Conservation (phyloP, 2,797 vertebrate genomes). For the Buceros bicornis region DNA sequence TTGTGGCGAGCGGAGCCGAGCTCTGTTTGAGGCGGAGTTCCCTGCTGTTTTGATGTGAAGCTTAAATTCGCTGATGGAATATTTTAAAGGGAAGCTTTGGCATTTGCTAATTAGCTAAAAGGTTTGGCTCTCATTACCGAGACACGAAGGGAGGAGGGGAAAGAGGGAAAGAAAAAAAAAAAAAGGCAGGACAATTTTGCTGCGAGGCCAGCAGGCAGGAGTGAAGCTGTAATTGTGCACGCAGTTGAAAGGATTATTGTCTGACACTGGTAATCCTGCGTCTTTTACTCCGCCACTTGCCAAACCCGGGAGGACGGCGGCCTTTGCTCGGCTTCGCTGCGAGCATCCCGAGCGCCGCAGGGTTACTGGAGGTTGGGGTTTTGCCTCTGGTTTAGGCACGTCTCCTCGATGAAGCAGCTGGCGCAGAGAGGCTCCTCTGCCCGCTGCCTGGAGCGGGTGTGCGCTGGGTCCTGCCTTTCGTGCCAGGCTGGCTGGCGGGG, state of each 20-base stretch:
- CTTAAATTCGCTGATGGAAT: slow-evolving; percentile 4
- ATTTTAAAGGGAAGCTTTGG: slow-evolving; percentile 4
- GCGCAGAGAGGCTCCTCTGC: background rate
- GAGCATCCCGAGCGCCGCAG: background rate
- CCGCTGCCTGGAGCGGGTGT: background rate
- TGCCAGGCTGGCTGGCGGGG: background rate
- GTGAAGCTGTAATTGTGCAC: slow-evolving; percentile 23
- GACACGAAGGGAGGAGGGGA: background rate
- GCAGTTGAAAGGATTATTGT: slow-evolving; percentile 43
- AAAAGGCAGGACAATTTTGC: background rate
- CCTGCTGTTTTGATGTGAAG: background rate
- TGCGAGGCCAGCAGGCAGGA: slow-evolving; percentile 35
- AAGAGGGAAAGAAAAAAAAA: background rate
- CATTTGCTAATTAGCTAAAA: slow-evolving; percentile 58
- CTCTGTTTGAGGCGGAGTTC: background rate
- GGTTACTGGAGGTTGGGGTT: background rate
- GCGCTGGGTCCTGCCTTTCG: background rate
- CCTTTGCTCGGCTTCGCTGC: background rate
- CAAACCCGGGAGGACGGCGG: background rate
- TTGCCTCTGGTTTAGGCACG: background rate
- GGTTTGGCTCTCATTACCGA: slow-evolving; percentile 31
- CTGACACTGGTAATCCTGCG: slow-evolving; percentile 8
- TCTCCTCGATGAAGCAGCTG: background rate
- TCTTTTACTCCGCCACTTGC: background rate
- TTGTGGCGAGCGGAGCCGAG: background rate